Base-by-base conservation (phyloP, 2,888 invertebrate genomes). In the Apodemia zela region DNA sequence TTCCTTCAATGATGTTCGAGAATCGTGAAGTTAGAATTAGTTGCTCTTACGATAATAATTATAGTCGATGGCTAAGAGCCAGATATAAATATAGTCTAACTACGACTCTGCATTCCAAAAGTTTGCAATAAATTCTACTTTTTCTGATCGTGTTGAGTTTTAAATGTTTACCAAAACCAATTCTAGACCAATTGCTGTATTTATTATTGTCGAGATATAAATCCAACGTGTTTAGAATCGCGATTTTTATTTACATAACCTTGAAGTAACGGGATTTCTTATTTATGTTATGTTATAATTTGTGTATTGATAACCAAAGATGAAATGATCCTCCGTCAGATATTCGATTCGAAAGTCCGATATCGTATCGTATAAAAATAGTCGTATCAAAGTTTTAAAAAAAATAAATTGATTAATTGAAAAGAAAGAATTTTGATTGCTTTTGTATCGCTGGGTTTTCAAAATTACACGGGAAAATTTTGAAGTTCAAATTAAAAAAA, bases 11-110 rank as follows among this genome's bases (percentile, higher is more conserved):
- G 51, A 51, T 51, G 13, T 18, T 76, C 75, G 80, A 74, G 82
- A 83, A 72, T 81, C 77, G 77, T 76, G 75, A 68, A 69, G 63
- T 71, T 73, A 82, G 79, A 83, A 79, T 84, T 89, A 89, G 89
- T 87, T 89, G 85, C 87, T 85, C 83, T 77, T 67, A 64, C 72
- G 75, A 79, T 85, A 38, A 38, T 38, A 82, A 85, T 85, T 82
- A 84, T 84, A 85, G 79, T 68, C 67, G 68, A 75, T 87, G 89
- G 88, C 85, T 73, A 64, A 47, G 63, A 67, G 88, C 89, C 89
- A 89, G 57, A 78, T 61, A 71, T 84, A 80, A 80, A 82, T 82
- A 80, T 89, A 75, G 72, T 68, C 72, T 71, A 78, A 81, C 80
- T 84, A 73, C 84, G 84, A 72, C 76, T 79, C 80, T 72, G 72